Base-by-base conservation (phyloP, 2,113 vertebrate genomes). In the Ariopsis seemanni region DNA sequence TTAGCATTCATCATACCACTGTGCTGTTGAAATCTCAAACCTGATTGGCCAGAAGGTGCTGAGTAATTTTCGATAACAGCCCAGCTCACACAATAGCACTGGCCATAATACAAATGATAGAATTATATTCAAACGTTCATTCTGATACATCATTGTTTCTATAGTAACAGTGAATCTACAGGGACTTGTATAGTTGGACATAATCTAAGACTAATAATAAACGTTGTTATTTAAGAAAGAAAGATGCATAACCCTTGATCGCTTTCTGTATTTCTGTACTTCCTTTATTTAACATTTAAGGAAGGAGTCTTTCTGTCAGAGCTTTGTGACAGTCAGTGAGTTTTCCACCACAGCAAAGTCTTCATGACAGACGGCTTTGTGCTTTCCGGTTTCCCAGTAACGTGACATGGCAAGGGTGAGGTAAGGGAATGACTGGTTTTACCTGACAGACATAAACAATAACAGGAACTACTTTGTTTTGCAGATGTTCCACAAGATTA, bases 341-440 rank as follows among this genome's bases (percentile, higher is more conserved):
- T 57, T 79, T 79, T 79, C 53, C 52, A 18, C 77, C n/a, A 79
- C 6, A 30, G 52, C 14, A 79, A 78, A 79, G 77, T 79, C 77
- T 79, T 57, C 77, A 15, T 57, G n/a, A 17, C 53, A 11, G 50
- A 53, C 10, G 12, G 48, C 22, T 77, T 77, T 30, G 14, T 80
- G 27, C 15, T 58, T 30, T 34, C 55, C 2, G 3, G 53, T 58
- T 58, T 58, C 78, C 55, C 18, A 30, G 78, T 11, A 80, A 58
- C 77, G 10, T 30, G 15, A 34, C 55, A 58, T 58, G 55, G 78
- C 27, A 80, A 80, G 27, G 55, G 55, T 80, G 17, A 34, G 55
- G 53, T 80, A 14, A 80, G 17, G 77, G 55, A 58, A 60, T 3
- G 25, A 34, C 78, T 27, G 53, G 18, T 79, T 55, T 55, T 77